Conservation (phyloP, 2,888 invertebrate species). For the Metacarcinus magister region DNA sequence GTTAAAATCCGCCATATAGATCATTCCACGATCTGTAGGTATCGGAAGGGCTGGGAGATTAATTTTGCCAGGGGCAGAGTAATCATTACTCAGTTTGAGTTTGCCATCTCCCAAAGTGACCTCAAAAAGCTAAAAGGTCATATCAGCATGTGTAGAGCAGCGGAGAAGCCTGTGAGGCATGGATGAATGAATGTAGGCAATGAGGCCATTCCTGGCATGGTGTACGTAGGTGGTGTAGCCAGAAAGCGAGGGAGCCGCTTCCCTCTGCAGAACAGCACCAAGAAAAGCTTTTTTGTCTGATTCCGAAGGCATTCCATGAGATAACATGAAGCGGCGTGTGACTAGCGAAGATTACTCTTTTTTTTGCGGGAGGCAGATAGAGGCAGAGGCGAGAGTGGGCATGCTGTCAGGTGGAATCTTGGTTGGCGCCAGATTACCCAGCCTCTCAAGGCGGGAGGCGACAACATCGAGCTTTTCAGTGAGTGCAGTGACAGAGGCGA, state of each 20-base stretch:
- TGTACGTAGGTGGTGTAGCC: too few species aligned
- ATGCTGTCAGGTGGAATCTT: neutral
- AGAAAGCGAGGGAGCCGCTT: slow-evolving; percentile 28
- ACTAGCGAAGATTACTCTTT: neutral
- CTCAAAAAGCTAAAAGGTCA: too few species aligned
- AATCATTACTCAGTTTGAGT: too few species aligned
- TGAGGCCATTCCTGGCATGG: too few species aligned
- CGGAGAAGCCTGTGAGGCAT: too few species aligned
- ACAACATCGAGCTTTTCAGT: neutral
- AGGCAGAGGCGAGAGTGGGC: neutral
- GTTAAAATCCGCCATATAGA: too few species aligned
- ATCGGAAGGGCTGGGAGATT: too few species aligned
- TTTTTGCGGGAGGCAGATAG: neutral
- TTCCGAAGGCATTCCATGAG: neutral
- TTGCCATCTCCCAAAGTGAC: too few species aligned
- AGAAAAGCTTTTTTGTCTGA: neutral
- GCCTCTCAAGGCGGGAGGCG: slow-evolving; percentile 15
- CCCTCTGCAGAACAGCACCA: neutral
- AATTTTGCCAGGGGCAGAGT: too few species aligned
- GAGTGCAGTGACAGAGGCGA: neutral
- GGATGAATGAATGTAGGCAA: too few species aligned
- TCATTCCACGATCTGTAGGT: too few species aligned
- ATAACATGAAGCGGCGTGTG: neutral
- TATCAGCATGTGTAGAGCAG: too few species aligned
- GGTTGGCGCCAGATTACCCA: neutral